phyloP scores from a whole-genome alignment of 2,113 vertebrate genomes.

The Amia ocellicauda region DNA sequence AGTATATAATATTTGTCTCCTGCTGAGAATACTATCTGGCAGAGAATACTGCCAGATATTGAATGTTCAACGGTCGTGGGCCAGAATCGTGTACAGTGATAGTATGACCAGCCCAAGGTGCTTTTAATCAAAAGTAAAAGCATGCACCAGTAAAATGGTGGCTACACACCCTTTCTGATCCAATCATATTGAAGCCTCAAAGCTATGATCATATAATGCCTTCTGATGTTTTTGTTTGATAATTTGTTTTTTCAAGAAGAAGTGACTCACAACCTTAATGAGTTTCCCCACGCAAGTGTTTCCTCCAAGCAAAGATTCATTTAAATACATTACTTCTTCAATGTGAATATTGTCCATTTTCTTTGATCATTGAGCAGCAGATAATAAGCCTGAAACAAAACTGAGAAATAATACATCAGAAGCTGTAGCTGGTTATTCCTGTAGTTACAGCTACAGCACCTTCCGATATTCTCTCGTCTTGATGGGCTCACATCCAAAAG shows the following conservation, averaged over 20 bases:
- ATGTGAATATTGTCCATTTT: background rate
- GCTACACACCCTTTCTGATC: background rate
- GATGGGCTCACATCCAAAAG: no score
- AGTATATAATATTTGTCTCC: constrained; percentile 11
- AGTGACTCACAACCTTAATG: constrained; percentile 14
- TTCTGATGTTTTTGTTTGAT: constrained; percentile 10
- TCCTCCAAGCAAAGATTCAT: constrained; percentile 14
- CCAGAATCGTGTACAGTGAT: background rate
- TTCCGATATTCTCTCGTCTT: no score
- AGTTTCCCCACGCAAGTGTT: constrained; percentile 3
- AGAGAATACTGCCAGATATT: no score
- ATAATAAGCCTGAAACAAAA: background rate
- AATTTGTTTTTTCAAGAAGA: constrained; percentile 9
- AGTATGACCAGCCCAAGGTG: background rate
- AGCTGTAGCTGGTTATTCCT: background rate
- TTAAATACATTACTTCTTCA: background rate
- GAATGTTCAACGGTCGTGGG: background rate
- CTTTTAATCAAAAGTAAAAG: background rate
- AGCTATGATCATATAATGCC: constrained; percentile 6
- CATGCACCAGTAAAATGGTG: background rate
- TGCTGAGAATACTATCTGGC: constrained; percentile 1
- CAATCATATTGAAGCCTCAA: background rate
- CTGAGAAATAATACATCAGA: constrained; percentile 7
- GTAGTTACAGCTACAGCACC: no score
- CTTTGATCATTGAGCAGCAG: constrained; percentile 7